Conservation (phyloP, 2,113 vertebrate species). For the Peromyscus californicus region DNA sequence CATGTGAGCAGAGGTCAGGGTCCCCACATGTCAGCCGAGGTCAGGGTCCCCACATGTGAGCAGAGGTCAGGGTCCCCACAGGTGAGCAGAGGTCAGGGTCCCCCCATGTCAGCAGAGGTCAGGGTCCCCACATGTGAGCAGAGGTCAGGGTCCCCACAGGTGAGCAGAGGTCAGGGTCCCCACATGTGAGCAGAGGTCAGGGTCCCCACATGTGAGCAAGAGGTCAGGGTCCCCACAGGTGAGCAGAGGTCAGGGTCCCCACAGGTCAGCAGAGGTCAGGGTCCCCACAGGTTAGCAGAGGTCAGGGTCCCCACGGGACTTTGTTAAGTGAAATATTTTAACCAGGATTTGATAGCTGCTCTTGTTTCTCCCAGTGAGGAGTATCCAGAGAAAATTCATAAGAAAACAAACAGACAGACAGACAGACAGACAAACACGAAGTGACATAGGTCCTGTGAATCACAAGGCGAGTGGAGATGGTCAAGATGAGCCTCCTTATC, state of each 20-base stretch:
- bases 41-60: background rate
- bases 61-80: background rate
- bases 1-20: no score
- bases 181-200: background rate
- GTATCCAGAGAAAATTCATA: background rate
- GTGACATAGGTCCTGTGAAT: background rate
- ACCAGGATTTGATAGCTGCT: background rate
- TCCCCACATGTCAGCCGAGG: background rate
- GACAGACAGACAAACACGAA: background rate
- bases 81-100: background rate
- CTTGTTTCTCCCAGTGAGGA: background rate
- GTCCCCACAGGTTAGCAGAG: background rate
- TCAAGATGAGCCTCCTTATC: background rate
- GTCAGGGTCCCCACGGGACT: background rate
- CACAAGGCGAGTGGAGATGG: background rate
- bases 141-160: background rate
- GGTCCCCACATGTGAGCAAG: background rate
- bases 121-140: background rate
- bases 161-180: no score
- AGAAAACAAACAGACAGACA: background rate
- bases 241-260: background rate
- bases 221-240: background rate
- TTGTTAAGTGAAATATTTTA: background rate
- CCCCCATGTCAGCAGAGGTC: background rate
- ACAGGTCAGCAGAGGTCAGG: background rate